Base-by-base conservation (phyloP, 1,140 invertebrate species). In the Saxidomus purpurata region DNA sequence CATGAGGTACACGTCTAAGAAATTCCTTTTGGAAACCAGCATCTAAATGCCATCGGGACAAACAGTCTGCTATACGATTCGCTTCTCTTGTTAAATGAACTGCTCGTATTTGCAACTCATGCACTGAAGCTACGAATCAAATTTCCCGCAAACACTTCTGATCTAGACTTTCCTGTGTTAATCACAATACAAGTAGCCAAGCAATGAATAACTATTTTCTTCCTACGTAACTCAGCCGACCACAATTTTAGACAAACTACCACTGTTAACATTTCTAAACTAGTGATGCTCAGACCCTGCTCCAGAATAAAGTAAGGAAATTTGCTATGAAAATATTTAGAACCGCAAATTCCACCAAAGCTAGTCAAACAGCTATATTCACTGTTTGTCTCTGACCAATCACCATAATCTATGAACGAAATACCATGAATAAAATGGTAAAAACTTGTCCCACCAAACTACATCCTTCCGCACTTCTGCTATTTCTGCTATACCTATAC, bases 201-300 rank as follows among this genome's bases (percentile, higher is more conserved):
- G 15, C 67, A 86, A 67, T 36, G 15, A 36, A 74, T 71, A 13
- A 43, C 8, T 36, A 86, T 76, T 76, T 34, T 86, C 38, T 74
- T 74, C n/a, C 67, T 28, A 28, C 19, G 31, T 67, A 86, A 86
- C 11, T 49, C 25, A 9, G 2, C 76, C 22, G 17, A 31, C 85
- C 85, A 87, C 38, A 87, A 47, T 17, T 79, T 74, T 34, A 87
- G 1, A 79, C 74, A 87, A 22, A 87, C 59, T 28, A 87, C 71
- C 25, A 87, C 25, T 55, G 85, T 38, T 15, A 87, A 34, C 22
- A 87, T 28, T 79, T 87, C 49, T 38, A 87, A 76, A 31, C 43
- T 22, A 38, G 25, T 79, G 17, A 87, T 87, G 67, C 59, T 47
- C n/a, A 87, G 47, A 17, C 63, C 79, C 17, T 28, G 15, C 17